Conservation (phyloP, 2,888 invertebrate species). For the Drosophila setosimentum region DNA sequence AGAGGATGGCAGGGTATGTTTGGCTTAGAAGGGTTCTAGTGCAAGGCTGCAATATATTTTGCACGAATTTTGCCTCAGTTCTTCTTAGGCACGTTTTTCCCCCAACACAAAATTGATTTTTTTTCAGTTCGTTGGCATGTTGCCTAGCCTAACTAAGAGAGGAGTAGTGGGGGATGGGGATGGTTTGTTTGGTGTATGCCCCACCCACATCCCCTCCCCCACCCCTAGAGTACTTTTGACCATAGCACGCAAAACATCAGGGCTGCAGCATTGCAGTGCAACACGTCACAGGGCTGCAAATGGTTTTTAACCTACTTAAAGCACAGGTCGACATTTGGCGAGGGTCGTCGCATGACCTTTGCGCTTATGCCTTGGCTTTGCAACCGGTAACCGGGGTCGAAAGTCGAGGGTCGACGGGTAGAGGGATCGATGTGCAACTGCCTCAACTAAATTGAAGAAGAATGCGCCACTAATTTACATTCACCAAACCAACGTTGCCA, state of each 20-base stretch:
- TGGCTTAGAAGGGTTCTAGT: conserved; percentile 60
- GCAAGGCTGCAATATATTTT: conserved; percentile 82
- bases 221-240: conserved; percentile 25
- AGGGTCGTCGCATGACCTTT: conserved; percentile 79
- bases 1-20: conserved; percentile 10
- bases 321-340: conserved; percentile 74
- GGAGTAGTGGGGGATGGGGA: too few species aligned
- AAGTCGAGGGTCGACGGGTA: neutral
- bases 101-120: conserved; percentile 69
- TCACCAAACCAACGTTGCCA: conserved; percentile 8
- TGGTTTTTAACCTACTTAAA: conserved; percentile 78
- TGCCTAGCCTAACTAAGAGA: conserved; percentile 64
- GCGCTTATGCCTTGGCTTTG: conserved; percentile 55
- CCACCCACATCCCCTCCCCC: neutral
- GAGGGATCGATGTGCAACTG: conserved; percentile 8
- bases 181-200: neutral
- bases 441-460: conserved; percentile 23
- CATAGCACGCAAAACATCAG: conserved; percentile 42
- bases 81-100: conserved; percentile 78
- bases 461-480: conserved; percentile 56
- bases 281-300: conserved; percentile 58
- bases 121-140: conserved; percentile 79
- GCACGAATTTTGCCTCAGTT: conserved; percentile 73
- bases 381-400: neutral
- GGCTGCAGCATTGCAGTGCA: conserved; percentile 38